phyloP scores from a whole-genome alignment of 2,888 invertebrate genomes.

The Steinernema scapterisci region DNA sequence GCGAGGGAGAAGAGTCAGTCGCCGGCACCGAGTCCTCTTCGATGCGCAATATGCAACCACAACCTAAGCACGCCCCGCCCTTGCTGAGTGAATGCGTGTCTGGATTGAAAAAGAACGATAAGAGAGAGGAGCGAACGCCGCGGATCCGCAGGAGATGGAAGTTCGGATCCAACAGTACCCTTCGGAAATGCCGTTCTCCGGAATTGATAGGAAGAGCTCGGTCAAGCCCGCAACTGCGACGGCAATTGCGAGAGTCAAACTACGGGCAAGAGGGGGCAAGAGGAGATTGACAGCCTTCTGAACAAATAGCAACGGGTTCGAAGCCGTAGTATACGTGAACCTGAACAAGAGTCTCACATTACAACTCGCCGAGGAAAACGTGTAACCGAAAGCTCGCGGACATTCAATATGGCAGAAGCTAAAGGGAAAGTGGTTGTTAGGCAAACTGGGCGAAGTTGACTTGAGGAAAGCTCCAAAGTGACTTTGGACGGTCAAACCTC shows the following conservation, averaged over 20 bases:
- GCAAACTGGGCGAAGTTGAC: too few relatives aligned
- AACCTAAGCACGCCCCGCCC: slow-evolving; percentile 28
- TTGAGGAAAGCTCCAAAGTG: too few relatives aligned
- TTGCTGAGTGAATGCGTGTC: slow-evolving; percentile 8
- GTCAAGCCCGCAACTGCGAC: not conserved
- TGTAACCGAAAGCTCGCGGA: not conserved
- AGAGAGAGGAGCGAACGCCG: not conserved
- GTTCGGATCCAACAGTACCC: not conserved
- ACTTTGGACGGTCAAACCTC: too few relatives aligned
- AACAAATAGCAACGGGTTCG: slow-evolving; percentile 4
- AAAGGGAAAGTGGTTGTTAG: not conserved
- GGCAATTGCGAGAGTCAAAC: too few relatives aligned
- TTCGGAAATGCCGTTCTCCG: not conserved
- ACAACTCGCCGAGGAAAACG: not conserved
- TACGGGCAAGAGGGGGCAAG: too few relatives aligned
- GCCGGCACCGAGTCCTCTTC: slow-evolving; percentile 25
- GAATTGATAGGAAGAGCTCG: not conserved
- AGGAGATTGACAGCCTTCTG: slow-evolving; percentile 4
- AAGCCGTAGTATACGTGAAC: slow-evolving; percentile 14
- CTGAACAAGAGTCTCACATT: slow-evolving; percentile 23
- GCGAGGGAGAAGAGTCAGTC: slow-evolving; percentile 28
- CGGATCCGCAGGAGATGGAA: not conserved
- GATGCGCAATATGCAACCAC: slow-evolving; percentile 32
- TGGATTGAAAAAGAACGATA: slow-evolving; percentile 9
- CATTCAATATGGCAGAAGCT: not conserved